A percentile compares a stretch with the other conserved stretches of the same genome.
Conservation (phyloP, 2,113 vertebrate species). For the Phylloscopus trochilus region DNA sequence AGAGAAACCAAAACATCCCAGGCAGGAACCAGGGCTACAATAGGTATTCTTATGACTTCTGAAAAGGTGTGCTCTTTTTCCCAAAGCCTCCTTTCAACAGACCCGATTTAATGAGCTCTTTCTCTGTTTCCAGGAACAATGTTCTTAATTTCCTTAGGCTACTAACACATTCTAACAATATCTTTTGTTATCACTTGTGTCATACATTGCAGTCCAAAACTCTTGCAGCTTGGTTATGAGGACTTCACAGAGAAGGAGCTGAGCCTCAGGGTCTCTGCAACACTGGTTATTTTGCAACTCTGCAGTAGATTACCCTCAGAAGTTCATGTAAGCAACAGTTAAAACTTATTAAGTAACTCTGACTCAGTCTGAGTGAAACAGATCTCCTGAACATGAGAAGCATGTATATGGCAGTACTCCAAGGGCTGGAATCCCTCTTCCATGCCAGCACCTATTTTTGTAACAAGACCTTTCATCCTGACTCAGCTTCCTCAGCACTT, state of each 20-base stretch:
- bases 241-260: background rate
- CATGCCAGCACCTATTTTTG: slow-evolving; percentile 29
- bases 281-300: background rate
- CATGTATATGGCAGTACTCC: background rate
- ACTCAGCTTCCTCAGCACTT: background rate
- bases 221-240: background rate
- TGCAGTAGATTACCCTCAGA: background rate
- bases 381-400: background rate
- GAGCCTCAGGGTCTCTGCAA: background rate
- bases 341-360: background rate
- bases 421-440: background rate
- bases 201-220: background rate
- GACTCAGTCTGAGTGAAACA: background rate
- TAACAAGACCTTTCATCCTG: background rate
- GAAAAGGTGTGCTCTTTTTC: background rate
- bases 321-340: background rate
- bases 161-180: background rate
- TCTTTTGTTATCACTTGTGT: background rate
- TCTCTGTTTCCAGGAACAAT: background rate
- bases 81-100: background rate
- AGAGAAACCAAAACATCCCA: too few relatives aligned
- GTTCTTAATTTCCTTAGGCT: background rate
- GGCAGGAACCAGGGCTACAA: too few relatives aligned
- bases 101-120: background rate
- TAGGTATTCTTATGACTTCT: background rate